These are phyloP conservation scores for Pammene fasciana DNA, from an alignment of 2,888 invertebrate genomes.

Conservation along the genomic window DNA sequence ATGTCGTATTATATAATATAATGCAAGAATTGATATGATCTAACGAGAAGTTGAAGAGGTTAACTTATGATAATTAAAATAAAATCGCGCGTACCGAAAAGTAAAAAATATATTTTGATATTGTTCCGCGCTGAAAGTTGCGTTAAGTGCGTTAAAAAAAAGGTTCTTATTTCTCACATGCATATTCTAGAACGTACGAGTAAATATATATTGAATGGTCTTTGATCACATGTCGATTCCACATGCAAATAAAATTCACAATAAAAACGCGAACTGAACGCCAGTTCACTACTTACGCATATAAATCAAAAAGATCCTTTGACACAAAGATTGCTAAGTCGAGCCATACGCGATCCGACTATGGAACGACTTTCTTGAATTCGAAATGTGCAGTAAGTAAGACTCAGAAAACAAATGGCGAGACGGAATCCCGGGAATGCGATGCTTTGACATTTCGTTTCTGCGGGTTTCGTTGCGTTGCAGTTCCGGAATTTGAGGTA, in stretches of 20 bases:
- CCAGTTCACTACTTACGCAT: constrained; percentile 45
- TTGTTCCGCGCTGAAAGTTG: too few species aligned
- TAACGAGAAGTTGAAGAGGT: too few species aligned
- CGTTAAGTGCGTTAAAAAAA: too few species aligned
- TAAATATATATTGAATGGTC: constrained; percentile 39
- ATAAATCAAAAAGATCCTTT: constrained; percentile 58
- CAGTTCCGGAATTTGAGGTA: constrained; percentile 59
- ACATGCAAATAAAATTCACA: constrained; percentile 38
- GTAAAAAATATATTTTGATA: too few species aligned
- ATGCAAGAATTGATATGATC: too few species aligned
- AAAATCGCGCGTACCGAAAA: too few species aligned
- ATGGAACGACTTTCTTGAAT: constrained; percentile 62
- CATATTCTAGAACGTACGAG: background rate
- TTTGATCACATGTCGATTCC: constrained; percentile 29
- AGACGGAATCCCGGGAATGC: constrained; percentile 61
- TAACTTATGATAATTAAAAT: too few species aligned
- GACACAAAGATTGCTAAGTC: constrained; percentile 58
- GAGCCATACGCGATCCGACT: constrained; percentile 55
- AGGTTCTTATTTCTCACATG: background rate
- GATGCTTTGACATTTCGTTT: constrained; percentile 70
- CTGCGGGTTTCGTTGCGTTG: constrained; percentile 52
- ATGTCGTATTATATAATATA: too few species aligned
- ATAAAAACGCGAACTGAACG: constrained; percentile 29
- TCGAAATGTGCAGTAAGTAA: constrained; percentile 64
- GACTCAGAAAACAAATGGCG: constrained; percentile 72